Base-by-base conservation (phyloP, 2,888 invertebrate species). In the Drosophila maculinotata region DNA sequence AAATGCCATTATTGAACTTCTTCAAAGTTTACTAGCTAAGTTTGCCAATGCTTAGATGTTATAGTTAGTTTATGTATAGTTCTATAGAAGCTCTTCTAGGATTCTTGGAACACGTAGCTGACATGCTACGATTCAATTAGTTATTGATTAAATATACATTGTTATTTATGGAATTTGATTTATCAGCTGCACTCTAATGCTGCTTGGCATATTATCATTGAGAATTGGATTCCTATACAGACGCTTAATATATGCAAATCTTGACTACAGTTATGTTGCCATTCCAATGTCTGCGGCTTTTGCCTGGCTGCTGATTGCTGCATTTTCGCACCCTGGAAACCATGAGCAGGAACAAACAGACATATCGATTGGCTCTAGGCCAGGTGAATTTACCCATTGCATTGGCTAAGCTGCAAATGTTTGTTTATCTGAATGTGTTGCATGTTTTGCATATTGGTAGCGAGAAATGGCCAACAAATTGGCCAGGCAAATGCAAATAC, bases 391-490 rank as follows among this genome's bases (percentile, higher is more conserved):
- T 30, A 60, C 38, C 28, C 56, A 53, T 28, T 20, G 53, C 56
- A 53, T 28, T 20, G 53, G 15, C 60, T 54, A 45, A 49, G 47
- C 52, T 51, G 20, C 36, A 36, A 12, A 30, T 82, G 65, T 82
- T 85, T 82, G 67, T 41, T 67, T 48, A 79, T 47, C 62, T 63
- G 38, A 82, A 72, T 82, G 86, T 35, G n/a, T n/a, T n/a, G n/a
- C 45, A 28, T 58, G 67, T 60, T 80, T 80, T 66, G 83, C 83
- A 82, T 79, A 65, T 67, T 64, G 76, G 53, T 59, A 62, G 36
- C 28, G 20, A 26, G 31, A 26, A 68, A 70, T 78, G 20, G 79
- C 51, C 60, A 36, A 42, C 54, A 28, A 26, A n/a, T n/a, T n/a
- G n/a, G 81, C 54, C 60, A 36, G 31, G 51, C 71, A 64, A 51